A percentile compares a stretch with the other conserved stretches of the same genome.
Evolutionary conservation across 2,797 vertebrate genomes (phyloP).

Genomic region (Pipistrellus kuhlii): DNA sequence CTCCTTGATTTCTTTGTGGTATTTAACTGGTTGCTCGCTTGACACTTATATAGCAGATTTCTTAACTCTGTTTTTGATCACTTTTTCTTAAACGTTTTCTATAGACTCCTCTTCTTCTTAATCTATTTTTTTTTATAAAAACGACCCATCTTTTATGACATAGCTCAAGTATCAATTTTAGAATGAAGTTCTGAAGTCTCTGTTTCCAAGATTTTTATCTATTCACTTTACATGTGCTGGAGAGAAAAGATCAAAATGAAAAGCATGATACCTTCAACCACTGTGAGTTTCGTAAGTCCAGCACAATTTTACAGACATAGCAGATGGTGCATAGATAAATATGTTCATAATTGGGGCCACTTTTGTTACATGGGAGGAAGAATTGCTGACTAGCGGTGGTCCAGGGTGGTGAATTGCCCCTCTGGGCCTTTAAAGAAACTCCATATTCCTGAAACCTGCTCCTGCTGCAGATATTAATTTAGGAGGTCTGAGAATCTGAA

Average conservation of each 20-base stretch:
- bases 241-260: conserved; percentile 21
- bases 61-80: not conserved
- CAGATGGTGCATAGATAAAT: not conserved
- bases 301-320: not conserved
- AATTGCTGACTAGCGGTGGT: not conserved
- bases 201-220: not conserved
- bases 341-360: not conserved
- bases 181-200: not conserved
- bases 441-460: not conserved
- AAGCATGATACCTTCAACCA: not conserved
- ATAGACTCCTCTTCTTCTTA: not conserved
- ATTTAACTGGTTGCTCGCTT: not conserved
- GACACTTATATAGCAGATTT: not conserved
- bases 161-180: not conserved
- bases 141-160: not conserved
- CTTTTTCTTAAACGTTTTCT: not conserved
- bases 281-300: not conserved
- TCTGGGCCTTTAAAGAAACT: not conserved
- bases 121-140: not conserved
- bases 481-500: not conserved
- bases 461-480: not conserved
- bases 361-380: not conserved
- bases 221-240: not conserved
- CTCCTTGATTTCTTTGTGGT: not conserved
- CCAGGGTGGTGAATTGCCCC: not conserved